These are phyloP conservation scores for Drosophila prosaltans DNA, from an alignment of 1,140 invertebrate species.

Conservation along the genomic window DNA sequence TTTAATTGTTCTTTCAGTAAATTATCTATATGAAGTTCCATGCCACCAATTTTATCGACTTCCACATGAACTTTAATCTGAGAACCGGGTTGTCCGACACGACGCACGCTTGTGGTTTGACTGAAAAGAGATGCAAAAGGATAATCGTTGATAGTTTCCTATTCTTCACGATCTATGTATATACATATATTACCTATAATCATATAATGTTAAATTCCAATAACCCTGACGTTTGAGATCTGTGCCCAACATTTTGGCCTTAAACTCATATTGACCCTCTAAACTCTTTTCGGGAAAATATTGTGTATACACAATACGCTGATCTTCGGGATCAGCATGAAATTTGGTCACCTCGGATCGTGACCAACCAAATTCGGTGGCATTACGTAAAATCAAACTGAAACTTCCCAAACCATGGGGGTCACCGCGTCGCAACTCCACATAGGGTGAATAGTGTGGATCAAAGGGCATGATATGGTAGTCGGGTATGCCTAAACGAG, in stretches of 20 bases:
- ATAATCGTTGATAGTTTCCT: background rate
- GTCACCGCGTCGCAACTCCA: slow-evolving; percentile 86
- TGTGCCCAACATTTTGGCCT: slow-evolving; percentile 86
- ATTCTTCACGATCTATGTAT: no score
- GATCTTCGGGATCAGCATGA: slow-evolving; percentile 87
- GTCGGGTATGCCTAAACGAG: slow-evolving; percentile 86
- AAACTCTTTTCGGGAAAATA: slow-evolving; percentile 91
- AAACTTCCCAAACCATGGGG: slow-evolving; percentile 85
- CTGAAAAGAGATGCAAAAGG: slow-evolving; percentile 11
- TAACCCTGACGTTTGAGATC: slow-evolving; percentile 86
- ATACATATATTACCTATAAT: slow-evolving; percentile 84
- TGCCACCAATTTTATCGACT: slow-evolving; percentile 88
- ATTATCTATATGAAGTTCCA: slow-evolving; percentile 91
- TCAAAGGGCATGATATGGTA: slow-evolving; percentile 90
- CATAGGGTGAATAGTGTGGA: slow-evolving; percentile 88
- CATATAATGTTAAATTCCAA: slow-evolving; percentile 90
- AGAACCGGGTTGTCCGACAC: slow-evolving; percentile 82
- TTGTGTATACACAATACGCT: slow-evolving; percentile 89
- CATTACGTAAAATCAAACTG: slow-evolving; percentile 88
- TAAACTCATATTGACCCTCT: slow-evolving; percentile 87
- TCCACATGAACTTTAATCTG: slow-evolving; percentile 87
- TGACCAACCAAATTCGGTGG: slow-evolving; percentile 90
- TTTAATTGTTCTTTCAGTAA: slow-evolving; percentile 87
- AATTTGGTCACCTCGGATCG: slow-evolving; percentile 90
- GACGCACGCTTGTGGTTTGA: slow-evolving; percentile 90